Percentiles rank a stretch among this genome's conserved stretches.
Conservation (phyloP, 1,140 invertebrate species). For the Drosophila sproati region DNA sequence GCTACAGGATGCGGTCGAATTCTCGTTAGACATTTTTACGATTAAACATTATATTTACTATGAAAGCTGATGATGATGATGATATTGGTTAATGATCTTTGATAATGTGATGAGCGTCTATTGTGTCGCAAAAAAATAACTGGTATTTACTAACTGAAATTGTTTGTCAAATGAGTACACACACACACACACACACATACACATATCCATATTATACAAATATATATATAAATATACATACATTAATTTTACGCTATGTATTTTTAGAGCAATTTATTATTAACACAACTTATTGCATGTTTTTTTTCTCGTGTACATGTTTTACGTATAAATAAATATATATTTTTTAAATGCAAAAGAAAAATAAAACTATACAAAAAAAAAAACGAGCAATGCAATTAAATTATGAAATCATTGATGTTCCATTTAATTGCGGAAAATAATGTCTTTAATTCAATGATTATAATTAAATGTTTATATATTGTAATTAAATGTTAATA, state of each 20-base stretch:
- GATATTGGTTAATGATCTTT: conserved; percentile 28
- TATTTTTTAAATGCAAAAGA: conserved; percentile 30
- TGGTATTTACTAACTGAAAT: conserved; percentile 78
- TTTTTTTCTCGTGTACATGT: conserved; percentile 59
- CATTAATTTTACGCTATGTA: conserved; percentile 72
- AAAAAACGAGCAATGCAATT: too few species aligned
- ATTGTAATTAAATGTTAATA: background rate
- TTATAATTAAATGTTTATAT: background rate
- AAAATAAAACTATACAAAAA: conserved; percentile 27
- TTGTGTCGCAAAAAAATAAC: conserved; percentile 57
- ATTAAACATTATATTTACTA: background rate
- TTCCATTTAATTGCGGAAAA: conserved; percentile 14
- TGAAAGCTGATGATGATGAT: conserved; percentile 36
- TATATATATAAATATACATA: conserved; percentile 54
- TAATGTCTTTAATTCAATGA: background rate
- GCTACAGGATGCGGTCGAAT: conserved; percentile 18
- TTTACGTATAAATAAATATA: conserved; percentile 45
- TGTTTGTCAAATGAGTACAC: conserved; percentile 52
- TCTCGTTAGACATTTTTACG: background rate
- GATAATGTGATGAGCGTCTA: conserved; percentile 68
- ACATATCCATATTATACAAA: conserved; percentile 30
- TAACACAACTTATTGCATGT: conserved; percentile 62
- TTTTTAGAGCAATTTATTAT: conserved; percentile 81
- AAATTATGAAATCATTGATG: conserved; percentile 32
- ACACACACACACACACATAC: conserved; percentile 19